A percentile compares a stretch with the other conserved stretches of the same genome.
Conservation (phyloP, 1,140 invertebrate species). For the Musca domestica region DNA sequence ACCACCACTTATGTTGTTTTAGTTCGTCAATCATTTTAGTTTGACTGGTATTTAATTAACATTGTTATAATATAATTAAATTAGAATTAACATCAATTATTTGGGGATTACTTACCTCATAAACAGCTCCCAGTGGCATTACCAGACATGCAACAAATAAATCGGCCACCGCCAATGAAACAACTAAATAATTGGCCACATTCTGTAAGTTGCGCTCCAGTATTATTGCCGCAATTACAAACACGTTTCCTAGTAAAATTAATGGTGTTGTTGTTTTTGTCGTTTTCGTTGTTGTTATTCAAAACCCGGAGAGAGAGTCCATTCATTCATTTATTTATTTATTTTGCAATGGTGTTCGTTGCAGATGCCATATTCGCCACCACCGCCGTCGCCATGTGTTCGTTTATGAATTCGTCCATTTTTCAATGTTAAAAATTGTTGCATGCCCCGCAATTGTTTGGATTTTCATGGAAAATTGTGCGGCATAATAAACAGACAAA, state of each 20-base stretch:
- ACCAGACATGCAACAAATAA: conserved; percentile 92
- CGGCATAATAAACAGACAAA: no score
- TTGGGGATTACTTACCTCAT: conserved; percentile 63
- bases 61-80: no score
- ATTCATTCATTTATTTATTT: neutral
- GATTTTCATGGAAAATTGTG: no score
- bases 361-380: no score
- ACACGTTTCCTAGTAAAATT: conserved; percentile 79
- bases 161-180: conserved; percentile 90
- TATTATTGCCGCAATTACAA: conserved; percentile 96
- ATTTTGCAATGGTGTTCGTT: no score
- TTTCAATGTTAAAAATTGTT: no score
- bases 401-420: no score
- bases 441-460: no score
- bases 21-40: no score
- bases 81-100: neutral
- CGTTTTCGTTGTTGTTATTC: neutral
- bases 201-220: conserved; percentile 91
- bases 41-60: no score
- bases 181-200: conserved; percentile 91
- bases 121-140: conserved; percentile 86
- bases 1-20: no score
- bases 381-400: no score
- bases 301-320: neutral
- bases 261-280: neutral